Evolutionary conservation across 37 sponge, comb jelly and placozoan genomes (phyloP), one percentile per base, ranked within the genome.

Genomic region (Hexactinellida sp.): DNA sequence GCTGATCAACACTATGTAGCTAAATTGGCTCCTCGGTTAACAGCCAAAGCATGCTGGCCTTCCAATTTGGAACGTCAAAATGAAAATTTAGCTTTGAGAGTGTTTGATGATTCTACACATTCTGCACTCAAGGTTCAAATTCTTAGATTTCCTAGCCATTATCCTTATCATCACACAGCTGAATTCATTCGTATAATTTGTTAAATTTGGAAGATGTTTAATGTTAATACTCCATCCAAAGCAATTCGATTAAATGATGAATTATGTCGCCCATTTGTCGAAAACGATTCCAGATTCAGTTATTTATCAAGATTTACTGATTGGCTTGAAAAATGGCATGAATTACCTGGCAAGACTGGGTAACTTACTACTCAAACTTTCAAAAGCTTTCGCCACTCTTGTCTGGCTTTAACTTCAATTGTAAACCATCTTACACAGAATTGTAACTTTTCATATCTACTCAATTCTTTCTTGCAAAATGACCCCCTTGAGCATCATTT

Each of bases 321-420:
- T 21, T 63, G 76, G 76, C 21, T n/a, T n/a, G 76, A 63, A 32
- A 25, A n/a, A 25, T 63, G 76, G 76, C 3, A 63, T 3, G 34
- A 10, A 5, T n/a, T 63, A 7, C 76, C 76, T 63, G 1, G 5
- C n/a, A 63, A 63, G 13, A 63, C 21, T 32, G 76, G 76, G 13
- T 21, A 63, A 63, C 25, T 63, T 25, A 63, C 28, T 23, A 25
- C 34, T 23, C 76, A 63, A 63, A 63, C 76, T 25, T 63, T 63
- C 34, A 63, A 7, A 63, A 63, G 76, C 30, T 63, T 63, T n/a
- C 76, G 76, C 76, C 76, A 63, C 13, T 63, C 76, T 63, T 63
- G 76, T 63, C 3, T 63, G 1, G 76, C 76, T 25, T 7, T 63
- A 63, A 25, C 76, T 63, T 23, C 30, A 7, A 63, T 63, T 32